These are phyloP conservation scores for Drosophila melanogaster DNA, from an alignment of 1,140 invertebrate genomes.

Conservation along the genomic window DNA sequence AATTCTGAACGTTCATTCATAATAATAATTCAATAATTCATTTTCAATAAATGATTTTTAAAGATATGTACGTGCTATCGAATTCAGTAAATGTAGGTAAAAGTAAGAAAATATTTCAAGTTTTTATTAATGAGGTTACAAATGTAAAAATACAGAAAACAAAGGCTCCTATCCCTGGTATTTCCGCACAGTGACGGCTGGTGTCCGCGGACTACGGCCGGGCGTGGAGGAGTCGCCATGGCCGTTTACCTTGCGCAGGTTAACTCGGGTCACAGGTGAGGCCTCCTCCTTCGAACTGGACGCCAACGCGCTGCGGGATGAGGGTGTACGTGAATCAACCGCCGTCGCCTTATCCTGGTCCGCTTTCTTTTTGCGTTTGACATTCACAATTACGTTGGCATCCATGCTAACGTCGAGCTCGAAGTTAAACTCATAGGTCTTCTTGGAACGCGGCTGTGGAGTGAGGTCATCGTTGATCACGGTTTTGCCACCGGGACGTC, in stretches of 20 bases:
- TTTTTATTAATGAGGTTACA: constrained; percentile 16
- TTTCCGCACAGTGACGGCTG: constrained; percentile 65
- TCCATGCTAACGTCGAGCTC: constrained; percentile 83
- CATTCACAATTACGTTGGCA: constrained; percentile 83
- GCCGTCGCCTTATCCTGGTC: constrained; percentile 7
- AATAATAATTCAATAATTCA: too few relatives aligned
- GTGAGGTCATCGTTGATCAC: constrained; percentile 78
- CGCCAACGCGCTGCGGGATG: constrained; percentile 9
- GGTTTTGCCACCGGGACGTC: constrained; percentile 60
- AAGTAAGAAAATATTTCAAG: constrained; percentile 16
- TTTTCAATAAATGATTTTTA: too few relatives aligned
- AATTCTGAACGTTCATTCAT: not conserved
- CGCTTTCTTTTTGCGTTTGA: constrained; percentile 78
- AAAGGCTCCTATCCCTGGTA: constrained; percentile 44
- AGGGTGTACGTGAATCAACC: constrained; percentile 18
- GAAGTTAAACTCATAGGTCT: constrained; percentile 83
- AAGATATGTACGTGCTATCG: too few relatives aligned
- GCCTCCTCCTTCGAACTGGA: constrained; percentile 14
- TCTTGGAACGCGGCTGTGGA: constrained; percentile 69
- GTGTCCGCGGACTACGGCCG: constrained; percentile 68
- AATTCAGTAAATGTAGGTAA: too few relatives aligned
- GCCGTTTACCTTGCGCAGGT: constrained; percentile 59
- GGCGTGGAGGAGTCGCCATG: not conserved
- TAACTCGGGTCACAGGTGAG: constrained; percentile 64
- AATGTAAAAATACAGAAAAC: constrained; percentile 13